Evolutionary conservation across 2,113 vertebrate species (phyloP).

Genomic region (Machaerirhynchus nigripectus): DNA sequence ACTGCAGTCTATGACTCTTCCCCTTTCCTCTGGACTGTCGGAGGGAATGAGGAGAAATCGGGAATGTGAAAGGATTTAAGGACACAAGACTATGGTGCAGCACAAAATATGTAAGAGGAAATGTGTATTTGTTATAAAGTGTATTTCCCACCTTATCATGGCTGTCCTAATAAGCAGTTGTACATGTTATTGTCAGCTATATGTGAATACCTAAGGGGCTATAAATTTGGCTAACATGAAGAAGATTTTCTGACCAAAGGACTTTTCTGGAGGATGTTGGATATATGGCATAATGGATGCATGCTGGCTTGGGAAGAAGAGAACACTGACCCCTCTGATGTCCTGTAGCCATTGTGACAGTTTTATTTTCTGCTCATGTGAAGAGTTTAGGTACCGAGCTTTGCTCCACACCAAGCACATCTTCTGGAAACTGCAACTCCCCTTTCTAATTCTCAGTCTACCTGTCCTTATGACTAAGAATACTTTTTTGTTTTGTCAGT

Average conservation of each 20-base stretch:
- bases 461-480: not conserved
- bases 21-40: not conserved
- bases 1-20: not conserved
- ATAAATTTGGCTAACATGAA: not conserved
- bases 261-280: not conserved
- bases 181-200: not conserved
- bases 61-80: not conserved
- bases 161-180: not conserved
- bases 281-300: not conserved
- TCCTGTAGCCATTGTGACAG: not conserved
- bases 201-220: not conserved
- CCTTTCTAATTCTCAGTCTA: not conserved
- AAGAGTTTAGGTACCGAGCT: not conserved
- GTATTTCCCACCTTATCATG: not conserved
- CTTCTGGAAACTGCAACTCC: not conserved
- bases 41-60: not conserved
- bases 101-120: not conserved
- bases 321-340: not conserved
- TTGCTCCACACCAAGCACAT: not conserved
- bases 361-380: not conserved
- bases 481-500: not conserved
- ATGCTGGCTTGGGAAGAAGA: not conserved
- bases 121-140: not conserved
- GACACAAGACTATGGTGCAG: not conserved
- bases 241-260: not conserved